phyloP scores from a whole-genome alignment of 2,888 invertebrate genomes.

The Dysmachus trigonus region DNA sequence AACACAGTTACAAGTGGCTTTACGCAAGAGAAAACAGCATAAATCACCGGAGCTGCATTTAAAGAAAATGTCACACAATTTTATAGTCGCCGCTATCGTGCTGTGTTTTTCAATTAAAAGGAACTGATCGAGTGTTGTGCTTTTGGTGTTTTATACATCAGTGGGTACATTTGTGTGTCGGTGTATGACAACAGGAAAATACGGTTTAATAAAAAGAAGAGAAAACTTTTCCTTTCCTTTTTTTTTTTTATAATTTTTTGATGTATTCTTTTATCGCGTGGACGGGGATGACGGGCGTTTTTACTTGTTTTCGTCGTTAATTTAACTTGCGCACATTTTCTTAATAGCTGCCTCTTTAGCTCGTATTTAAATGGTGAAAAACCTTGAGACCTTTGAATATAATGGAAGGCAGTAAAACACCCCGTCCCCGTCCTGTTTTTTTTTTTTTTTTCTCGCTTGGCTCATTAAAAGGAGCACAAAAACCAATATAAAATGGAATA shows the following conservation, averaged over 20 bases:
- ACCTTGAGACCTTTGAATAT: not conserved
- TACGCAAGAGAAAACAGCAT: not conserved
- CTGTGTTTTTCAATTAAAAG: not conserved
- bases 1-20: not conserved
- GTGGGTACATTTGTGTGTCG: not conserved
- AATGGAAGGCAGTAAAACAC: not conserved
- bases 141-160: not conserved
- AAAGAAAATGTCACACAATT: not conserved
- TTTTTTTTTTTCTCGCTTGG: not conserved
- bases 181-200: not conserved
- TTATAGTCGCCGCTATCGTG: not conserved
- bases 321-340: not conserved
- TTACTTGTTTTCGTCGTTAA: not conserved
- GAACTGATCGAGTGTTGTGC: not conserved
- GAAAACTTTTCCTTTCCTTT: not conserved
- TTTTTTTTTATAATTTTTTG: not conserved
- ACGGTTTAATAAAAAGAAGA: not conserved
- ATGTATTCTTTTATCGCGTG: not conserved
- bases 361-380: not conserved
- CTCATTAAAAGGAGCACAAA: not conserved
- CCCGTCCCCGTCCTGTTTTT: not conserved
- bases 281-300: not conserved
- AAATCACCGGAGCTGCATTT: not conserved
- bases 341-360: not conserved
- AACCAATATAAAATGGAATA: slow-evolving; percentile 19